phyloP scores from a whole-genome alignment of 2,797 vertebrate genomes.

The Gila robusta region DNA sequence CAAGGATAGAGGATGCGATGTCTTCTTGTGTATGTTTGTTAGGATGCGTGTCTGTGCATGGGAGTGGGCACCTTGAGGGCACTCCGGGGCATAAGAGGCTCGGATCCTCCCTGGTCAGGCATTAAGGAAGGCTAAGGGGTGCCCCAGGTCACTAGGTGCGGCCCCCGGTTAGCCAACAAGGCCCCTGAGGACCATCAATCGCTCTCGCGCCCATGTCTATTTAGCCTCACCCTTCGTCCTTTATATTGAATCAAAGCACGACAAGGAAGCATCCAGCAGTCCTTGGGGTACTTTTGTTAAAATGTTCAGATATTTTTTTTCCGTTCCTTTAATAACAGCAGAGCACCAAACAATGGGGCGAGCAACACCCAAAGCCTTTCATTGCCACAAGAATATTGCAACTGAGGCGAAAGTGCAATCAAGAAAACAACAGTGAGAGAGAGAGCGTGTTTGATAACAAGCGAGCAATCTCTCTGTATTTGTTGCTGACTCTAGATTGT shows the following conservation, averaged over 20 bases:
- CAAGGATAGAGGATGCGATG: conserved; percentile 55
- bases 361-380: conserved; percentile 80
- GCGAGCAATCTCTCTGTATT: conserved; percentile 76
- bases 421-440: conserved; percentile 68
- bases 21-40: conserved; percentile 52
- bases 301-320: conserved; percentile 82
- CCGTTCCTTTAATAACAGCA: conserved; percentile 79
- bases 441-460: conserved; percentile 74
- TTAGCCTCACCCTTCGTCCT: conserved; percentile 74
- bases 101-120: conserved; percentile 58
- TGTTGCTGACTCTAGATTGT: conserved; percentile 74
- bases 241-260: conserved; percentile 84
- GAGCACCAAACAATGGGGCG: conserved; percentile 76
- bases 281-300: conserved; percentile 87
- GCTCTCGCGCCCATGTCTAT: conserved; percentile 78
- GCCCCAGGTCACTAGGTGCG: conserved; percentile 73
- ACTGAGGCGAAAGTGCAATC: conserved; percentile 63
- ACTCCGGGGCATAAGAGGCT: conserved; percentile 63
- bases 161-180: conserved; percentile 77
- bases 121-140: conserved; percentile 53
- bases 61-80: conserved; percentile 47
- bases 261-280: conserved; percentile 86
- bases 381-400: conserved; percentile 71
- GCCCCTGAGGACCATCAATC: conserved; percentile 78
- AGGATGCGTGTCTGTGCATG: conserved; percentile 43